phyloP scores from a whole-genome alignment of 2,888 invertebrate species.

The Rhamnusium bicolor region DNA sequence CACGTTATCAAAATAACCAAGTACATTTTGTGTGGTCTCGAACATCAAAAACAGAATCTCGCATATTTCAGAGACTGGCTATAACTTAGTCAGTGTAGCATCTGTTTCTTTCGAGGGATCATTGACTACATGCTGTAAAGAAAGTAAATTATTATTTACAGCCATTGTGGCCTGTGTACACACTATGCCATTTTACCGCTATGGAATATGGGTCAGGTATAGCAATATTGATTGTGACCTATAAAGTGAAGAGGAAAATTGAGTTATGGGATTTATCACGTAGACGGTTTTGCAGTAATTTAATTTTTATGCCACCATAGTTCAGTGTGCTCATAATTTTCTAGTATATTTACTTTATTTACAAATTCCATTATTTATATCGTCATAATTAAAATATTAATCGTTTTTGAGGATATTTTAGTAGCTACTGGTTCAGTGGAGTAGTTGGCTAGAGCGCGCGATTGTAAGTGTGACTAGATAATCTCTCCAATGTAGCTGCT shows the following conservation, averaged over 20 bases:
- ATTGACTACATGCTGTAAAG: neutral
- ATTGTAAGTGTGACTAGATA: too few relatives aligned
- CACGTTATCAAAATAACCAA: neutral
- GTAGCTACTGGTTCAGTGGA: too few relatives aligned
- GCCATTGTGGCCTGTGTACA: neutral
- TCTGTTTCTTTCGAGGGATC: neutral
- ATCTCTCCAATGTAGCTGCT: too few relatives aligned
- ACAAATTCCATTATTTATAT: too few relatives aligned
- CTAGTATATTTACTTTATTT: neutral
- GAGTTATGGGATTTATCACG: neutral
- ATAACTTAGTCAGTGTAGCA: neutral
- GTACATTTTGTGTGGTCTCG: neutral
- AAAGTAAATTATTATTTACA: neutral
- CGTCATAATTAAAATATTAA: too few relatives aligned
- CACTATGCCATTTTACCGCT: neutral
- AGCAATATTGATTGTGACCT: constrained; percentile 8
- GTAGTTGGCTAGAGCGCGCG: too few relatives aligned
- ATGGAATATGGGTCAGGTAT: constrained; percentile 10
- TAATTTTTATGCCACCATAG: neutral
- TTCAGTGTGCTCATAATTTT: neutral
- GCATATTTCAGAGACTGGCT: neutral
- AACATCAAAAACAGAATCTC: neutral
- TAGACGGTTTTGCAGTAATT: neutral
- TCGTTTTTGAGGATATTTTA: too few relatives aligned
- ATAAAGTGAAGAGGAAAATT: neutral